A percentile compares a stretch with the other conserved stretches of the same genome.
Conservation (phyloP, 2,888 invertebrate genomes). For the Nemapogon koenigi region DNA sequence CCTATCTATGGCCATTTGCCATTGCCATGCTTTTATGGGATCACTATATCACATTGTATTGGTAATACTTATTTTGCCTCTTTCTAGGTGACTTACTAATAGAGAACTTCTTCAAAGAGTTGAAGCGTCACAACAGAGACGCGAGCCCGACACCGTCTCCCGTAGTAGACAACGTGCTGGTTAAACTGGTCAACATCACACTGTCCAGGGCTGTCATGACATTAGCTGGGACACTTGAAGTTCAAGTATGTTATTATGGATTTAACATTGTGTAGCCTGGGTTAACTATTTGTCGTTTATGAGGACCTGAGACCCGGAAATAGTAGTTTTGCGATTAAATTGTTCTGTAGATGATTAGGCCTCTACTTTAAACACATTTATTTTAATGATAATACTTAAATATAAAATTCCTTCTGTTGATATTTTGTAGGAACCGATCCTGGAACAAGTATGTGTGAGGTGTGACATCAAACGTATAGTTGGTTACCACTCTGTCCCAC, state of each 20-base stretch:
- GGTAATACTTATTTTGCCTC: too few relatives aligned
- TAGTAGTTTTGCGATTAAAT: neutral
- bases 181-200: constrained; percentile 72
- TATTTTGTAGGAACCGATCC: constrained; percentile 67
- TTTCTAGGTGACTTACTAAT: constrained; percentile 74
- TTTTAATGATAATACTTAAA: too few relatives aligned
- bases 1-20: too few relatives aligned
- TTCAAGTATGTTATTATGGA: constrained; percentile 56
- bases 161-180: constrained; percentile 73
- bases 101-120: constrained; percentile 79
- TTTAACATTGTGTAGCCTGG: neutral
- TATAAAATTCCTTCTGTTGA: neutral
- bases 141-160: constrained; percentile 44
- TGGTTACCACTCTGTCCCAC: constrained; percentile 29
- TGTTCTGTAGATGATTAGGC: neutral
- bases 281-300: neutral
- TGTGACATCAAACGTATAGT: constrained; percentile 72
- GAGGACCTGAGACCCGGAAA: neutral
- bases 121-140: constrained; percentile 30
- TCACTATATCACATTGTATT: neutral
- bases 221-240: constrained; percentile 73
- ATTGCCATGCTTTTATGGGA: too few relatives aligned
- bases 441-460: constrained; percentile 75
- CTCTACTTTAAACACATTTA: too few relatives aligned
- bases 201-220: constrained; percentile 76